Evolutionary conservation across 2,113 vertebrate genomes (phyloP).

Genomic region (Coptodon rendalli): DNA sequence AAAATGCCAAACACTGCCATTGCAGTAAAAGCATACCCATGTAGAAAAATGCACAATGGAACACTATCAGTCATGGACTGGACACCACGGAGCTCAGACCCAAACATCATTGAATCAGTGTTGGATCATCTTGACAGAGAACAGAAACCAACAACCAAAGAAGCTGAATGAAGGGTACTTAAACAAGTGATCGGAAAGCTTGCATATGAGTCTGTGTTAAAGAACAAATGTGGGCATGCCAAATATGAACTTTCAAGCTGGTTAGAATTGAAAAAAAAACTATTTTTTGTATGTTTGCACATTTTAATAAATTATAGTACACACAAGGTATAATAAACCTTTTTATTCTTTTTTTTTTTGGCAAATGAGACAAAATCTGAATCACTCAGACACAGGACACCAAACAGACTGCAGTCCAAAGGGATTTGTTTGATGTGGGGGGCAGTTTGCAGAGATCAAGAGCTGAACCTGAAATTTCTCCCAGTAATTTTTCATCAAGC

Average conservation of each 20-base stretch:
- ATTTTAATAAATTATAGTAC: not conserved
- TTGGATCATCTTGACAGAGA: not conserved
- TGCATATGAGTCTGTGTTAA: not conserved
- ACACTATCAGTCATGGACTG: not conserved
- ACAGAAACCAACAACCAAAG: not conserved
- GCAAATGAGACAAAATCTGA: slow-evolving; percentile 3
- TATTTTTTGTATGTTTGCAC: not conserved
- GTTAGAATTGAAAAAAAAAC: not conserved
- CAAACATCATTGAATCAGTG: not conserved
- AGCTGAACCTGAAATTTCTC: not conserved
- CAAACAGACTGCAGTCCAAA: not conserved
- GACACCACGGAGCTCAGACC: not conserved
- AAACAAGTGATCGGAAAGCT: not conserved
- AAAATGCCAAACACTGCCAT: not conserved
- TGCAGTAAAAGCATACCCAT: not conserved
- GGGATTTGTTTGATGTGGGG: not conserved
- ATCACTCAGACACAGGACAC: not conserved
- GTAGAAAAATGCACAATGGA: not conserved
- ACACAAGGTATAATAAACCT: not conserved
- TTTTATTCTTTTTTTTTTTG: not conserved
- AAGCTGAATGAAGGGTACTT: not conserved
- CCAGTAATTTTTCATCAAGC: not conserved
- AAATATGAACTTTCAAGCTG: not conserved
- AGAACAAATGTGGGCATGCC: not conserved
- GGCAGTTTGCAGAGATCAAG: not conserved